A percentile compares a stretch with the other conserved stretches of the same genome.
Conservation (phyloP, 1,140 invertebrate species). For the Drosophila nigromelanica region DNA sequence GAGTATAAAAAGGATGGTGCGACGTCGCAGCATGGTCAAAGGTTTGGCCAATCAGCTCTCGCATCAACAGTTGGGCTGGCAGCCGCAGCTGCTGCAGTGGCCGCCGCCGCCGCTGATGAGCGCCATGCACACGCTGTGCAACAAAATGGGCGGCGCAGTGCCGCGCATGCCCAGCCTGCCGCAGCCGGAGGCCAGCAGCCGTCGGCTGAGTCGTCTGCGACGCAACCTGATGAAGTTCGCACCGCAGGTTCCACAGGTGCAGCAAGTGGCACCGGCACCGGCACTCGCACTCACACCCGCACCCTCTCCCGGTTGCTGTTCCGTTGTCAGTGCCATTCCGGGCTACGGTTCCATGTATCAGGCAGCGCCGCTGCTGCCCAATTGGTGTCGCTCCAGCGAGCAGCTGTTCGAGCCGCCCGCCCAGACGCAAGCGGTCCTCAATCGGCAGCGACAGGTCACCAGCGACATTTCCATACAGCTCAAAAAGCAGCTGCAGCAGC, state of each 20-base stretch:
- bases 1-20: conserved; percentile 50
- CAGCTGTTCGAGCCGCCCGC: background rate
- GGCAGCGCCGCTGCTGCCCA: background rate
- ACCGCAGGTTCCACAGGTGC: background rate
- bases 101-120: background rate
- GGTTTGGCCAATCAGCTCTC: conserved; percentile 28
- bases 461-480: background rate
- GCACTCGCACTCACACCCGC: no score
- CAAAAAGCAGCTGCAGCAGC: conserved; percentile 4
- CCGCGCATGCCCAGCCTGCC: conserved; percentile 33
- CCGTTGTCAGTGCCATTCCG: no score
- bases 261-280: no score
- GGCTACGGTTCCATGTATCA: no score
- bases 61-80: background rate
- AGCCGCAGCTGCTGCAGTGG: background rate
- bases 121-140: conserved; percentile 19
- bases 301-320: no score
- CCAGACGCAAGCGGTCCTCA: background rate
- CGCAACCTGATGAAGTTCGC: conserved; percentile 26
- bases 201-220: conserved; percentile 33
- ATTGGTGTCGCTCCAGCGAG: background rate
- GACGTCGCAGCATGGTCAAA: conserved; percentile 29
- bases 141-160: conserved; percentile 36
- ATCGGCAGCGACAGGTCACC: background rate
- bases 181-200: conserved; percentile 34